Evolutionary conservation across 2,113 vertebrate species (phyloP).

Genomic region (Eidolon helvum): DNA sequence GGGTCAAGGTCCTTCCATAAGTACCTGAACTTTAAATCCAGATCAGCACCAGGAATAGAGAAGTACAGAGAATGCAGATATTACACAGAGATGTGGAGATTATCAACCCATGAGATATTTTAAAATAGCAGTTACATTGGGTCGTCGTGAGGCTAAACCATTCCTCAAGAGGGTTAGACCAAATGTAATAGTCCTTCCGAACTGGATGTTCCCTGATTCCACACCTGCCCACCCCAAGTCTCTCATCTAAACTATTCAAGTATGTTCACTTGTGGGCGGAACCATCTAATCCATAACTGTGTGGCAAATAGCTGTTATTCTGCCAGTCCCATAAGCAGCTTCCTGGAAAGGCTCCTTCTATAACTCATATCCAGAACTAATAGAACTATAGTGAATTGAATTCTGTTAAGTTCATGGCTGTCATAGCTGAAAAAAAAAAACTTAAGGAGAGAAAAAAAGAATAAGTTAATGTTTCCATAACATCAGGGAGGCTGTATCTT

Average conservation of each 20-base stretch:
- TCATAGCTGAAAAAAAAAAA: slow-evolving; percentile 62
- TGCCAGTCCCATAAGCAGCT: slow-evolving; percentile 16
- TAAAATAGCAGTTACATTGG: background rate
- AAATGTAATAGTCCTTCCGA: background rate
- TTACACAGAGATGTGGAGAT: background rate
- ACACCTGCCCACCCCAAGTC: background rate
- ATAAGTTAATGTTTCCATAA: slow-evolving; percentile 37
- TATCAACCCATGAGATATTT: background rate
- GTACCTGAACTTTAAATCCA: background rate
- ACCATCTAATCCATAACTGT: slow-evolving; percentile 8
- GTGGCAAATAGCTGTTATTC: background rate
- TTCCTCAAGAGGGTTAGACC: background rate
- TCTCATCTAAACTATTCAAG: background rate
- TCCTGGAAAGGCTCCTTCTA: slow-evolving; percentile 39
- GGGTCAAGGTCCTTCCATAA: background rate
- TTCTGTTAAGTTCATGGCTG: slow-evolving; percentile 42
- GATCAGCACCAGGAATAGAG: background rate
- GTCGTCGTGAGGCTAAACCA: background rate
- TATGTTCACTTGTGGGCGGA: background rate
- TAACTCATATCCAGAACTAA: slow-evolving; percentile 61
- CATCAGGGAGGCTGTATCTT: background rate
- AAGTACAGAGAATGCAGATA: background rate
- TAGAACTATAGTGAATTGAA: slow-evolving; percentile 66
- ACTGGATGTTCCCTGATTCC: background rate
- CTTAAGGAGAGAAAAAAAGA: slow-evolving; percentile 20